These are phyloP conservation scores for Trachelus tabidus DNA, from an alignment of 2,888 invertebrate species.

Conservation along the genomic window DNA sequence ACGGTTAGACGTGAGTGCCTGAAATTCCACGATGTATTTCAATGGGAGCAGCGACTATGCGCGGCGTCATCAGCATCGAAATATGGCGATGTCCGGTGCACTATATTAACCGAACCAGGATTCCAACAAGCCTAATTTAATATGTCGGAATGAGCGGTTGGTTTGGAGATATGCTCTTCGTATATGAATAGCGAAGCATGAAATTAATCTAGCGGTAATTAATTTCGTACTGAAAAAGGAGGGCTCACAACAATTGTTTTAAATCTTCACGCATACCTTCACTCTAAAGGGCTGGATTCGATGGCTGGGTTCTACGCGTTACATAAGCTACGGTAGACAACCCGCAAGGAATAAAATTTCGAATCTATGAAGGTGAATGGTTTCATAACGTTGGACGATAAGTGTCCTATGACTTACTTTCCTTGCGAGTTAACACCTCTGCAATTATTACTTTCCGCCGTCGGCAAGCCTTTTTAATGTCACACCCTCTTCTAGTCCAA, in stretches of 20 bases:
- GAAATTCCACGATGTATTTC: slow-evolving; percentile 10
- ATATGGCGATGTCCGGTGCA: slow-evolving; percentile 25
- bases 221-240: slow-evolving; percentile 9
- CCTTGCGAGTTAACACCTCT: not conserved
- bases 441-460: not conserved
- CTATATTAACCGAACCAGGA: slow-evolving; percentile 28
- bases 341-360: not conserved
- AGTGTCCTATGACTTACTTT: slow-evolving; percentile 3
- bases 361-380: not conserved
- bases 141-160: slow-evolving; percentile 17
- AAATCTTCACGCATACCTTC: not conserved
- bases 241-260: not conserved
- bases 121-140: slow-evolving; percentile 33
- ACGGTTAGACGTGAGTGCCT: slow-evolving; percentile 10
- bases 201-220: slow-evolving; percentile 19
- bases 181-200: slow-evolving; percentile 9
- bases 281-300: not conserved
- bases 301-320: not conserved
- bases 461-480: not conserved
- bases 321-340: not conserved
- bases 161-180: not conserved
- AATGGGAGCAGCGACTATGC: slow-evolving; percentile 10
- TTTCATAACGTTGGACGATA: not conserved
- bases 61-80: slow-evolving; percentile 23
- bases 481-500: not conserved